phyloP scores from a whole-genome alignment of 2,113 vertebrate genomes.

The Notothenia coriiceps region DNA sequence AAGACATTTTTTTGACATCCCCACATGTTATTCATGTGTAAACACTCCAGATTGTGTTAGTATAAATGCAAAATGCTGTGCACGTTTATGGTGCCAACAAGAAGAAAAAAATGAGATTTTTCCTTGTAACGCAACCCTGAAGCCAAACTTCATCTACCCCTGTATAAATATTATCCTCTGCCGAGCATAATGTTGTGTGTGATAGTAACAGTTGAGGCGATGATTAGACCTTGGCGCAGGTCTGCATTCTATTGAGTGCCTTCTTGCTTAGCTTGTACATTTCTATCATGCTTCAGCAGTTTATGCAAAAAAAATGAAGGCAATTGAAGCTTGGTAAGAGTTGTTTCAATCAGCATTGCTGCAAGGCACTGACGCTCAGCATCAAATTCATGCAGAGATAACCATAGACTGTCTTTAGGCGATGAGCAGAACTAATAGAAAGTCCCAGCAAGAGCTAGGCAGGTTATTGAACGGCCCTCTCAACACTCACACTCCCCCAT shows the following conservation, averaged over 20 bases:
- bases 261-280: constrained; percentile 44
- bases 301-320: constrained; percentile 27
- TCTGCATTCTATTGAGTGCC: constrained; percentile 2
- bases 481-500: constrained; percentile 1
- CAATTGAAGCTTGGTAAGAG: constrained; percentile 30
- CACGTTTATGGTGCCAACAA: neutral
- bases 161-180: constrained; percentile 8
- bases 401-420: constrained; percentile 22
- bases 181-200: constrained; percentile 1
- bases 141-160: neutral
- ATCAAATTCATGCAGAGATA: constrained; percentile 32
- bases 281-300: constrained; percentile 20
- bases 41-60: neutral
- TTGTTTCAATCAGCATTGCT: constrained; percentile 48
- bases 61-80: neutral
- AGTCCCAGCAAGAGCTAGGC: constrained; percentile 9
- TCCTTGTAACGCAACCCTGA: neutral
- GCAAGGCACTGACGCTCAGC: constrained; percentile 24
- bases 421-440: constrained; percentile 23
- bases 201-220: constrained; percentile 1
- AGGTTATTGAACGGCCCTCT: constrained; percentile 19
- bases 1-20: neutral
- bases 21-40: constrained; percentile 7
- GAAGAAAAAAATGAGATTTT: neutral
- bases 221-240: neutral